phyloP scores from a whole-genome alignment of 2,797 vertebrate genomes.

The Alauda arvensis region DNA sequence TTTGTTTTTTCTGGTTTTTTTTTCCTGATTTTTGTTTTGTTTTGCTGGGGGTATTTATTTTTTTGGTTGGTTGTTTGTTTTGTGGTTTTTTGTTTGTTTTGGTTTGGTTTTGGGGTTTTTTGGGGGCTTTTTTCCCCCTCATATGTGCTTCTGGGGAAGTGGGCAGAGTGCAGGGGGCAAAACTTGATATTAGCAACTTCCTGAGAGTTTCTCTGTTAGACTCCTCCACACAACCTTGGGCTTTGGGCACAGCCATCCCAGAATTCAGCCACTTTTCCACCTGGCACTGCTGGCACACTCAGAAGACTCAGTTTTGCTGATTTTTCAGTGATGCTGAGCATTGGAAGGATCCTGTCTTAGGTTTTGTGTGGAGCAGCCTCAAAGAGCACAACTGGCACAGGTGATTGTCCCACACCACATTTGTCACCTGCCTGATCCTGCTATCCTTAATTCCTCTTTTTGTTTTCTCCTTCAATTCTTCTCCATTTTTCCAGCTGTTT shows the following conservation, averaged over 20 bases:
- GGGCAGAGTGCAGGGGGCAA: not conserved
- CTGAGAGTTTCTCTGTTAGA: not conserved
- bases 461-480: too few species aligned
- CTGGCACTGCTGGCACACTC: not conserved
- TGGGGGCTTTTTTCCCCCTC: too few species aligned
- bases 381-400: not conserved
- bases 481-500: not conserved
- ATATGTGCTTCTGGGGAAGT: not conserved
- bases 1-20: too few species aligned
- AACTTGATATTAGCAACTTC: not conserved
- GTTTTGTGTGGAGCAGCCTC: not conserved
- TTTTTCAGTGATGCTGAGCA: not conserved
- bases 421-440: not conserved
- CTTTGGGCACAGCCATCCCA: not conserved
- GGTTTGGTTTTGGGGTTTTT: too few species aligned
- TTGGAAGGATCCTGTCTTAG: not conserved
- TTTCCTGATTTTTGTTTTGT: too few species aligned
- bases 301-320: not conserved
- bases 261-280: not conserved
- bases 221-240: not conserved
- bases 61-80: too few species aligned
- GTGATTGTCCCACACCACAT: not conserved
- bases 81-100: too few species aligned
- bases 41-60: too few species aligned
- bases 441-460: not conserved